phyloP scores from a whole-genome alignment of 2,888 invertebrate genomes.

The Folsomia manolachei region DNA sequence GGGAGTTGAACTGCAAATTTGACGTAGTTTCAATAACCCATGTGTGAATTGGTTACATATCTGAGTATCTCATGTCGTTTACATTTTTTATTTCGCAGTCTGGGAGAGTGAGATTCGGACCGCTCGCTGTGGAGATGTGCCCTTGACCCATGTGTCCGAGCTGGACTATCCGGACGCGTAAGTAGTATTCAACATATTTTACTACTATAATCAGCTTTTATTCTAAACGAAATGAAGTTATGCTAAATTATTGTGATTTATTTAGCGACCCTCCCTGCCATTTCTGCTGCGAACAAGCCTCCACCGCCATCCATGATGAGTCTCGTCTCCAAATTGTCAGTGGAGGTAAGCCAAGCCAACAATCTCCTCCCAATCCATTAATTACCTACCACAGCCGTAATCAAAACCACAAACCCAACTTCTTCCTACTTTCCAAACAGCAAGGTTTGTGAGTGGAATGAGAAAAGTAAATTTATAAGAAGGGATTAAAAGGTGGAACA shows the following conservation, averaged over 20 bases:
- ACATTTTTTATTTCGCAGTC: slow-evolving; percentile 30
- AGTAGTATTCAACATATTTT: no score
- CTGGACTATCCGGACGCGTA: slow-evolving; percentile 53
- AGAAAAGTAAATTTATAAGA: no score
- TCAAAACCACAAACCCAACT: no score
- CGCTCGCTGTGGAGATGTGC: slow-evolving; percentile 49
- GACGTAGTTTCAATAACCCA: no score
- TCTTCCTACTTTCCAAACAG: no score
- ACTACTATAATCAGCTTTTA: slow-evolving; percentile 29
- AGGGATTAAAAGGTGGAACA: no score
- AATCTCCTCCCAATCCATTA: background rate
- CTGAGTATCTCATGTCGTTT: no score
- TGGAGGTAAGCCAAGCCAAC: slow-evolving; percentile 50
- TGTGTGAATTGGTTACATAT: no score
- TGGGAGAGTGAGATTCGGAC: slow-evolving; percentile 50
- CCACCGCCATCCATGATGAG: slow-evolving; percentile 53
- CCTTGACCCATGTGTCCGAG: slow-evolving; percentile 53
- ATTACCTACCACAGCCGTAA: background rate
- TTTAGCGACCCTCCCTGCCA: slow-evolving; percentile 54
- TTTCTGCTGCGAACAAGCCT: slow-evolving; percentile 53
- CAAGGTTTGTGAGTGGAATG: no score
- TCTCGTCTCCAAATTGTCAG: slow-evolving; percentile 53
- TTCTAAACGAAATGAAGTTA: background rate
- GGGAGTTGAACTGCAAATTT: no score
- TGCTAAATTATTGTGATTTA: no score